These are phyloP conservation scores for Ischnus inquisitorius DNA, from an alignment of 2,888 invertebrate genomes.

Conservation along the genomic window DNA sequence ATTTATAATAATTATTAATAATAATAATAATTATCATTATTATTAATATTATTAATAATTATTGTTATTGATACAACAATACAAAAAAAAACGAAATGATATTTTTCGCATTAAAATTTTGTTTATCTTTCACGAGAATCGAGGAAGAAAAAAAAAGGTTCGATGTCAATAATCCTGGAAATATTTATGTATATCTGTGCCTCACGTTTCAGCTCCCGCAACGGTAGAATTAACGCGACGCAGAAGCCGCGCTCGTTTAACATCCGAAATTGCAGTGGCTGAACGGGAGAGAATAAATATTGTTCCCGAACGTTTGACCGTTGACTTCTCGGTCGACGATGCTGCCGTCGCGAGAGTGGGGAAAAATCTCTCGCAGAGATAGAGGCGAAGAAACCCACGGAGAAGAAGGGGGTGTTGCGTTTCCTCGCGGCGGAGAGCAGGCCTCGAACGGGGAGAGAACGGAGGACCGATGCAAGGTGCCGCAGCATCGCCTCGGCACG, in stretches of 20 bases:
- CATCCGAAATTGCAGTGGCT: conserved; percentile 52
- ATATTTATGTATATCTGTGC: too few relatives aligned
- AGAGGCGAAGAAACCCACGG: conserved; percentile 46
- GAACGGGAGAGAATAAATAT: conserved; percentile 26
- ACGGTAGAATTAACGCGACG: neutral
- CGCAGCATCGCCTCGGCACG: conserved; percentile 59
- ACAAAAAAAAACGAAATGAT: too few relatives aligned
- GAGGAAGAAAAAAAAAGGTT: too few relatives aligned
- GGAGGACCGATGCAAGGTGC: conserved; percentile 75
- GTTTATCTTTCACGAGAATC: too few relatives aligned
- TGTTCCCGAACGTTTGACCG: conserved; percentile 39
- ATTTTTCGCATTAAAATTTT: too few relatives aligned
- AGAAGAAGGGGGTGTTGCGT: conserved; percentile 47
- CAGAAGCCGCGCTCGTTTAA: neutral
- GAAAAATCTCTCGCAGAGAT: conserved; percentile 19
- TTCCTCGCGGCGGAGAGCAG: conserved; percentile 14
- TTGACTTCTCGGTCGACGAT: conserved; percentile 45
- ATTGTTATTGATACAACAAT: too few relatives aligned
- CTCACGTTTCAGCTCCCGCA: neutral
- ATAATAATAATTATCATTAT: too few relatives aligned
- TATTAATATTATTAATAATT: too few relatives aligned
- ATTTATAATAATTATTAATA: too few relatives aligned
- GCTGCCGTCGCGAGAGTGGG: conserved; percentile 28
- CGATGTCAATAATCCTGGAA: too few relatives aligned
- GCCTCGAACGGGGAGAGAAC: conserved; percentile 66